phyloP scores from a whole-genome alignment of 2,888 invertebrate species.

The Tetramorium bicarinatum region DNA sequence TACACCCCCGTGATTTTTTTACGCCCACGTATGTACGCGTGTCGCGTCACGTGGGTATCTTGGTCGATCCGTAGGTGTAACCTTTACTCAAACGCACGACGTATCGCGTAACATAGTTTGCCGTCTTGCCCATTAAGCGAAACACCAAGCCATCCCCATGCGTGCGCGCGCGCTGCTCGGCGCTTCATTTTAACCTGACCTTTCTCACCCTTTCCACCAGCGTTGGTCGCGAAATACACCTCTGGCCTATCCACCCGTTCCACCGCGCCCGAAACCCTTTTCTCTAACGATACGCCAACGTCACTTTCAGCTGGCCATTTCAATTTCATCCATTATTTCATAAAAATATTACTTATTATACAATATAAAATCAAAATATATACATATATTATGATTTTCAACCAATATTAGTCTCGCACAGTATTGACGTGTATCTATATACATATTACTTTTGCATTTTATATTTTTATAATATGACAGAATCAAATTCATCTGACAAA shows the following conservation, averaged over 20 bases:
- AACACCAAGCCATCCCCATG: conserved; percentile 27
- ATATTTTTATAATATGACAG: neutral
- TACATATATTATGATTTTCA: neutral
- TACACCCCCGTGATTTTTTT: conserved; percentile 43
- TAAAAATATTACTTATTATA: conserved; percentile 27
- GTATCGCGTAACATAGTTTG: conserved; percentile 40
- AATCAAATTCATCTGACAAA: conserved; percentile 15
- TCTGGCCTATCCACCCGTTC: neutral
- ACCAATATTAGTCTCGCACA: neutral
- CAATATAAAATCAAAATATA: neutral
- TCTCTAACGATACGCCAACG: conserved; percentile 11
- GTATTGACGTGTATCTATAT: neutral
- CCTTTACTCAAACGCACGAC: conserved; percentile 41
- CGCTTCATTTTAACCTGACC: conserved; percentile 32
- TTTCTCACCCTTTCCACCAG: neutral
- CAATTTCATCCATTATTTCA: neutral
- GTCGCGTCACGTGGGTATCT: conserved; percentile 22
- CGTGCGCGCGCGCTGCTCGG: neutral
- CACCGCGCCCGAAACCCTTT: neutral
- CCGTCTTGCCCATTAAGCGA: conserved; percentile 45
- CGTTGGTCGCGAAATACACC: neutral
- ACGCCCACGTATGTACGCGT: conserved; percentile 29
- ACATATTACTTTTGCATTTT: conserved; percentile 23
- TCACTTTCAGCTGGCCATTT: conserved; percentile 26
- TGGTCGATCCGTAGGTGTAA: conserved; percentile 21